A percentile compares a stretch with the other conserved stretches of the same genome.
Evolutionary conservation across 2,888 invertebrate species (phyloP).

Genomic region (Oegoconia quadripuncta): DNA sequence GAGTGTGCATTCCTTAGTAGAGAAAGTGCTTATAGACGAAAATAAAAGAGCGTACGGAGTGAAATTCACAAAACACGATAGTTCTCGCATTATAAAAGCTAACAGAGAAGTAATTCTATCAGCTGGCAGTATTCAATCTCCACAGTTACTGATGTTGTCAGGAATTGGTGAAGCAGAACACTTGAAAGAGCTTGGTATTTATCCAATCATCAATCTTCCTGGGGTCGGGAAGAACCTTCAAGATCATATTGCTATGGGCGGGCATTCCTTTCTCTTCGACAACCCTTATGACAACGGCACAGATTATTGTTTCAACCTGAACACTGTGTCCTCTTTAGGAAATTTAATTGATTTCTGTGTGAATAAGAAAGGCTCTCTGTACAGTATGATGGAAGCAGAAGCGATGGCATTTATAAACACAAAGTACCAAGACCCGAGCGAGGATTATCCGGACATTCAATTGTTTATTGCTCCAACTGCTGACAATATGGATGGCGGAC

Average conservation of each 20-base stretch:
- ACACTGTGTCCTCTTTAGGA: slow-evolving; percentile 80
- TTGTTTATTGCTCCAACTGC: slow-evolving; percentile 86
- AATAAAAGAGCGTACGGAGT: slow-evolving; percentile 83
- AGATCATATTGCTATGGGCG: slow-evolving; percentile 91
- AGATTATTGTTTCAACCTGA: slow-evolving; percentile 83
- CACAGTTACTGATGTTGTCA: slow-evolving; percentile 92
- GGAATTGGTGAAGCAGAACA: slow-evolving; percentile 87
- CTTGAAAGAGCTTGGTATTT: slow-evolving; percentile 79
- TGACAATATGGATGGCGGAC: slow-evolving; percentile 88
- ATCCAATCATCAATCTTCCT: slow-evolving; percentile 79
- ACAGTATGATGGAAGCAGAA: slow-evolving; percentile 88
- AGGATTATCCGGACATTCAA: slow-evolving; percentile 90
- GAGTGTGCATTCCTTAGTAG: slow-evolving; percentile 82
- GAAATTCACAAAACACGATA: slow-evolving; percentile 79
- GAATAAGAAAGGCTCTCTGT: slow-evolving; percentile 82
- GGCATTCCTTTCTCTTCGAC: slow-evolving; percentile 85
- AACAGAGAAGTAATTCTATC: slow-evolving; percentile 90
- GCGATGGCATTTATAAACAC: slow-evolving; percentile 89
- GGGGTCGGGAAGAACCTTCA: slow-evolving; percentile 91
- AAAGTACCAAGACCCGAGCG: slow-evolving; percentile 81
- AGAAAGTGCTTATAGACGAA: slow-evolving; percentile 82
- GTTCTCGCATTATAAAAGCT: slow-evolving; percentile 77
- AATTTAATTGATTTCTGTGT: slow-evolving; percentile 82
- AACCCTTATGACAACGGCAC: slow-evolving; percentile 78
- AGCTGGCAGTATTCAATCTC: slow-evolving; percentile 90